These are phyloP conservation scores for Drosophila sp. DNA, from an alignment of 1,140 invertebrate genomes.

Conservation along the genomic window DNA sequence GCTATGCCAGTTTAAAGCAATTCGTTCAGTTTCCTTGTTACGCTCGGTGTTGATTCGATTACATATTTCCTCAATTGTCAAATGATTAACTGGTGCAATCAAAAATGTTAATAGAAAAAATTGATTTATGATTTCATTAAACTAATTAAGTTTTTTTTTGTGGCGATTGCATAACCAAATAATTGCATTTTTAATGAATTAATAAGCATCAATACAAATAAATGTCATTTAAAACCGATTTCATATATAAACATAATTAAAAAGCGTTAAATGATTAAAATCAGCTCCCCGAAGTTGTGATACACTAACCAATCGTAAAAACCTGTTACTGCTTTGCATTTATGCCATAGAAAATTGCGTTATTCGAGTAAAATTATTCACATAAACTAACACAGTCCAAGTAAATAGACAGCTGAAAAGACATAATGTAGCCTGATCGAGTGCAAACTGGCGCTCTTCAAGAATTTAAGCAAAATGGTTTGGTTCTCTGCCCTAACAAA, in stretches of 20 bases:
- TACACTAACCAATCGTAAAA: neutral
- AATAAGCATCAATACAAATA: neutral
- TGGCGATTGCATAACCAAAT: neutral
- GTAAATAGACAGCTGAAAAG: no score
- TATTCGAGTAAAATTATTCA: no score
- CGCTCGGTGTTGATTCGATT: neutral
- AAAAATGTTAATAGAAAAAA: constrained; percentile 2
- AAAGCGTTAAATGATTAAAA: neutral
- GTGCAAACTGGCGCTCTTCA: no score
- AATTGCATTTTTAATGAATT: neutral
- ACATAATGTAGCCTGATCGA: no score
- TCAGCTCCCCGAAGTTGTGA: neutral
- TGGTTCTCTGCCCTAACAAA: no score
- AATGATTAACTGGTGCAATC: neutral
- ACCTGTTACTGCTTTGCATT: no score
- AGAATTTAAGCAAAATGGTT: no score
- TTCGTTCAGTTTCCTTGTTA: constrained; percentile 2
- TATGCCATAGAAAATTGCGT: no score
- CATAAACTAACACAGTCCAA: no score
- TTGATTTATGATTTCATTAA: constrained; percentile 8
- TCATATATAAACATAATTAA: neutral
- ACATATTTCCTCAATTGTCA: neutral
- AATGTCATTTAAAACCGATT: neutral
- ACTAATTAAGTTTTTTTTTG: neutral
- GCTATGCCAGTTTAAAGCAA: constrained; percentile 31